Conservation (phyloP, 2,888 invertebrate genomes). For the Cyaniris semiargus region DNA sequence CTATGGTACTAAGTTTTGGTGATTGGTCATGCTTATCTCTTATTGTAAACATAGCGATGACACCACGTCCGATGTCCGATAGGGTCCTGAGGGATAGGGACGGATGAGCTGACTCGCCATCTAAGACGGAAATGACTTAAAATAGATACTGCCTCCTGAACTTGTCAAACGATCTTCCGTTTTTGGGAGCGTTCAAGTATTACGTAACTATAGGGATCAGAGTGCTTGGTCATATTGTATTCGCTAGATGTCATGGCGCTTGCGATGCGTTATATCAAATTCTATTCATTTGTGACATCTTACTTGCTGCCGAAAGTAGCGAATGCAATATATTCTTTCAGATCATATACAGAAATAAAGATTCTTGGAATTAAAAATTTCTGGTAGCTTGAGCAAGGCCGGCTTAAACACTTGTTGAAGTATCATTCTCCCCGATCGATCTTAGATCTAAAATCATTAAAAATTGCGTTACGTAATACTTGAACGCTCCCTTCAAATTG, state of each 20-base stretch:
- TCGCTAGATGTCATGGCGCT: too few relatives aligned
- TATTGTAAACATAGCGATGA: conserved; percentile 48
- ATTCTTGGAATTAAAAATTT: too few relatives aligned
- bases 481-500: background rate
- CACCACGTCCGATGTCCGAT: conserved; percentile 42
- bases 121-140: conserved; percentile 17
- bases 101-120: conserved; percentile 31
- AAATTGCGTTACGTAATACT: background rate
- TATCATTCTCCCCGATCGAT: too few relatives aligned
- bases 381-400: too few relatives aligned
- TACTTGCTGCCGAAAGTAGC: too few relatives aligned
- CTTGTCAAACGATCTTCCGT: background rate
- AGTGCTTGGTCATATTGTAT: too few relatives aligned
- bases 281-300: too few relatives aligned
- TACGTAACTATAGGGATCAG: background rate
- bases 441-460: background rate
- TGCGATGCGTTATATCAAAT: too few relatives aligned
- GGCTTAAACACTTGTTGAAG: too few relatives aligned
- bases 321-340: too few relatives aligned
- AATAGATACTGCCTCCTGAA: conserved; percentile 12
- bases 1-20: conserved; percentile 31
- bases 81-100: conserved; percentile 35
- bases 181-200: background rate
- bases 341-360: too few relatives aligned
- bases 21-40: conserved; percentile 49